These are phyloP conservation scores for Chamaedrilus cognettii DNA, from an alignment of 2,888 invertebrate genomes.

Conservation along the genomic window DNA sequence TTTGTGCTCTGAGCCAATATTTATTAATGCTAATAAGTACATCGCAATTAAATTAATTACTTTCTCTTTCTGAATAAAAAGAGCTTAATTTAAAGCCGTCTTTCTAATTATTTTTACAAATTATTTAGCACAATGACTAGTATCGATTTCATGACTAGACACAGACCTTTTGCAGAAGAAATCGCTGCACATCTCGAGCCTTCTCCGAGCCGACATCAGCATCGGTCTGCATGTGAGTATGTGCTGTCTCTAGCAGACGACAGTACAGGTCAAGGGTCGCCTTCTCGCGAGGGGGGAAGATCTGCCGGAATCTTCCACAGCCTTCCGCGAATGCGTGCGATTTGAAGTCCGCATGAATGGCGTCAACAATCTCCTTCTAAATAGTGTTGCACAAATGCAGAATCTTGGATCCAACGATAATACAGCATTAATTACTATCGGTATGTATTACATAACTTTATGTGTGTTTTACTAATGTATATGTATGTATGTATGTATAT, in stretches of 20 bases:
- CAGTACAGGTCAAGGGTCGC: constrained; percentile 11
- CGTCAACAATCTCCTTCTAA: constrained; percentile 3
- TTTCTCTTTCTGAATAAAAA: too few species aligned
- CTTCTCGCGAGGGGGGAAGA: constrained; percentile 12
- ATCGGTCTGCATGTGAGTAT: background rate
- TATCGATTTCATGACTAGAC: too few species aligned
- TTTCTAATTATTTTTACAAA: too few species aligned
- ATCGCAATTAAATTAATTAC: too few species aligned
- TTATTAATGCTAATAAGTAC: too few species aligned
- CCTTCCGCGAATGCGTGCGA: constrained; percentile 4
- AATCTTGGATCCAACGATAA: too few species aligned
- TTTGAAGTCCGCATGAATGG: constrained; percentile 3
- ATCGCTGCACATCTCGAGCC: constrained; percentile 4
- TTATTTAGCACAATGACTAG: too few species aligned
- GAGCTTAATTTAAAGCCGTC: too few species aligned
- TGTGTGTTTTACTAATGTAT: too few species aligned
- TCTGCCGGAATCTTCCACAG: constrained; percentile 16
- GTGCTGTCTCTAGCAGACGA: constrained; percentile 8
- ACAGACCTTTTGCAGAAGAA: constrained; percentile 8
- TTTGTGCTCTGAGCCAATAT: too few species aligned
- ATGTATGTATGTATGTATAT: too few species aligned
- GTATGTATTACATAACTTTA: background rate
- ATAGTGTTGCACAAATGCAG: background rate
- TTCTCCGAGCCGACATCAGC: background rate
- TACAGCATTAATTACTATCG: background rate